Percentiles rank a stretch among this genome's conserved stretches.
Evolutionary conservation across 2,797 vertebrate species (phyloP).

Genomic region (Sebastiscus albofasciatus): DNA sequence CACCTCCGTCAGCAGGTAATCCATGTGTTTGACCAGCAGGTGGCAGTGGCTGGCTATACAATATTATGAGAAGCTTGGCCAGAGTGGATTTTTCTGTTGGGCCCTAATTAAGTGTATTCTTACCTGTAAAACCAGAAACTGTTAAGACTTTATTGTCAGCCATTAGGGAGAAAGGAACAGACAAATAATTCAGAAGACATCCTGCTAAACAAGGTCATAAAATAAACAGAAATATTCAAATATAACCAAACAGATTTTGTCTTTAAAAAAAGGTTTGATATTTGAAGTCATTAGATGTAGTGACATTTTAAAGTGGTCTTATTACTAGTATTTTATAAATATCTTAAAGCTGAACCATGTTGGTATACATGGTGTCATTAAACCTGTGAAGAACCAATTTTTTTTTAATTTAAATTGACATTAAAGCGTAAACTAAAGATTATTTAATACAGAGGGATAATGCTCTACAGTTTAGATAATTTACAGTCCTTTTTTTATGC

Average conservation of each 20-base stretch:
- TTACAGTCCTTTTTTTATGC: slow-evolving; percentile 10
- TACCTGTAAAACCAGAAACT: slow-evolving; percentile 20
- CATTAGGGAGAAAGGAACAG: neutral
- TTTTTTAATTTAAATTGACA: neutral
- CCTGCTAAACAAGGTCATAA: neutral
- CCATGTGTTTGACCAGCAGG: slow-evolving; percentile 62
- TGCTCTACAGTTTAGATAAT: slow-evolving; percentile 5
- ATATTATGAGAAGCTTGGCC: slow-evolving; percentile 4
- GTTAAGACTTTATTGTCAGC: neutral
- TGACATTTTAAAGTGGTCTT: neutral
- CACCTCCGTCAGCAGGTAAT: slow-evolving; percentile 28
- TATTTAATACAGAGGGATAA: neutral
- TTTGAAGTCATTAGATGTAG: neutral
- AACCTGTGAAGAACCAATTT: neutral
- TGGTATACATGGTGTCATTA: neutral
- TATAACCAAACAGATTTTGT: neutral
- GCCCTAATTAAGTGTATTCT: slow-evolving; percentile 25
- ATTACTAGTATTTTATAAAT: neutral
- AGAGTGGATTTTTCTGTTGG: slow-evolving; percentile 21
- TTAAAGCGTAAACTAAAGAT: neutral
- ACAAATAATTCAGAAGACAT: neutral
- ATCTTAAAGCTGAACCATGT: neutral
- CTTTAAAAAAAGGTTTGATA: neutral
- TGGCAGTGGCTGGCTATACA: slow-evolving; percentile 59
- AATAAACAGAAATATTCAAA: neutral